A percentile compares a stretch with the other conserved stretches of the same genome.
Conservation (phyloP, 2,888 invertebrate species). For the Lochmaea capreae region DNA sequence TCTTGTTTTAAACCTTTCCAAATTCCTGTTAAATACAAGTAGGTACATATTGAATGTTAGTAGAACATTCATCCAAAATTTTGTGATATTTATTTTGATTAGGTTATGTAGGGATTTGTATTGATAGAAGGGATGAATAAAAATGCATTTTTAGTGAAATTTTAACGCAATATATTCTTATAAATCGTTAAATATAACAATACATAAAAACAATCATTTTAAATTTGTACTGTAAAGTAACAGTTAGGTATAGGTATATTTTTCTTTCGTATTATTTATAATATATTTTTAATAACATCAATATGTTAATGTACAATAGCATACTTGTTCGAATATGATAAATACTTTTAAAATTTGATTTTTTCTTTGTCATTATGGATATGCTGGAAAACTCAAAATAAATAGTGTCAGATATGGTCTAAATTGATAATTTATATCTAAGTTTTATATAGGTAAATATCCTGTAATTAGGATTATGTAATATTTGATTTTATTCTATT, state of each 20-base stretch:
- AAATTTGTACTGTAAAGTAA: conserved; percentile 62
- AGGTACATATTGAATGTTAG: too few relatives aligned
- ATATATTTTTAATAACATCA: conserved; percentile 53
- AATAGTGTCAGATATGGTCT: conserved; percentile 46
- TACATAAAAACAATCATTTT: conserved; percentile 62
- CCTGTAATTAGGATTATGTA: conserved; percentile 42
- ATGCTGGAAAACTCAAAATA: conserved; percentile 46
- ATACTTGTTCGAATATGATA: conserved; percentile 49
- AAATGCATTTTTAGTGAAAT: conserved; percentile 29
- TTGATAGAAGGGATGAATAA: not conserved
- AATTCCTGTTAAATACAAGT: too few relatives aligned
- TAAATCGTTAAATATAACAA: conserved; percentile 64
- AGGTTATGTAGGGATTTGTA: not conserved
- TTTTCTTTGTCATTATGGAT: conserved; percentile 40
- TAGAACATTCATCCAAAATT: too few relatives aligned
- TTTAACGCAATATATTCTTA: conserved; percentile 61
- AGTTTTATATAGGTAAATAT: conserved; percentile 43
- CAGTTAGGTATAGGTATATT: conserved; percentile 54
- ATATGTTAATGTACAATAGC: conserved; percentile 54
- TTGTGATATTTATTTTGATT: not conserved
- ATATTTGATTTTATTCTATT: conserved; percentile 41
- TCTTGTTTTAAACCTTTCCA: too few relatives aligned
- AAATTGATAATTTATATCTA: conserved; percentile 42
- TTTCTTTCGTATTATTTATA: conserved; percentile 58
- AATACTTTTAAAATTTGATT: conserved; percentile 52